Evolutionary conservation across 2,888 invertebrate species (phyloP).

Genomic region (Andricus quercusramuli): DNA sequence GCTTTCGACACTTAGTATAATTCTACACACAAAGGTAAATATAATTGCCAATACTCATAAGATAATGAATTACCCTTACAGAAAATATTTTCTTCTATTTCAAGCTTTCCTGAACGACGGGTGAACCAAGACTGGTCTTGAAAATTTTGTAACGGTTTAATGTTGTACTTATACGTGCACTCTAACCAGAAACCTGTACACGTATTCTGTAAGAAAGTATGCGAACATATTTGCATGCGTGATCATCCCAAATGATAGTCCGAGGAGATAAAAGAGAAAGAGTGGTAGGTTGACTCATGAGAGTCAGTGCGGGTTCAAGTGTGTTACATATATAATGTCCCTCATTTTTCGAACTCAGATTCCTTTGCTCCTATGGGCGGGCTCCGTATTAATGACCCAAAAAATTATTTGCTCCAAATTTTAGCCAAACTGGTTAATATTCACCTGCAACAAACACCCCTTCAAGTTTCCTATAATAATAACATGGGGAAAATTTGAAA

Average conservation of each 20-base stretch:
- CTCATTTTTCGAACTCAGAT: too few relatives aligned
- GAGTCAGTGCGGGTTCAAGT: too few relatives aligned
- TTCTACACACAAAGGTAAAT: neutral
- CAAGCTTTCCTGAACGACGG: constrained; percentile 64
- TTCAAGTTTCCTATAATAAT: too few relatives aligned
- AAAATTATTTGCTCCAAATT: too few relatives aligned
- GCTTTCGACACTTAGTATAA: neutral
- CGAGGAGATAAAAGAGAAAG: neutral
- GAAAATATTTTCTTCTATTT: constrained; percentile 27
- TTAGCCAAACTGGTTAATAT: too few relatives aligned
- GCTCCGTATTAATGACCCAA: too few relatives aligned
- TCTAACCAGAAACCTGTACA: constrained; percentile 49
- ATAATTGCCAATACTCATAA: neutral
- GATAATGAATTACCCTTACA: neutral
- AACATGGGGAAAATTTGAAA: too few relatives aligned
- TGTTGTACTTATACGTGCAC: constrained; percentile 66
- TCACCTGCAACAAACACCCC: too few relatives aligned
- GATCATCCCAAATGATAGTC: neutral
- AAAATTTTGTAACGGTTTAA: constrained; percentile 74
- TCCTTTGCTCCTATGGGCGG: too few relatives aligned
- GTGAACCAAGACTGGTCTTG: constrained; percentile 71
- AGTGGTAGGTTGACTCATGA: neutral
- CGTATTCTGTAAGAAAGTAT: neutral
- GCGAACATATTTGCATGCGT: neutral
- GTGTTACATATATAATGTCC: too few relatives aligned